Base-by-base conservation (phyloP, 2,888 invertebrate genomes). In the Conistra vaccinii region DNA sequence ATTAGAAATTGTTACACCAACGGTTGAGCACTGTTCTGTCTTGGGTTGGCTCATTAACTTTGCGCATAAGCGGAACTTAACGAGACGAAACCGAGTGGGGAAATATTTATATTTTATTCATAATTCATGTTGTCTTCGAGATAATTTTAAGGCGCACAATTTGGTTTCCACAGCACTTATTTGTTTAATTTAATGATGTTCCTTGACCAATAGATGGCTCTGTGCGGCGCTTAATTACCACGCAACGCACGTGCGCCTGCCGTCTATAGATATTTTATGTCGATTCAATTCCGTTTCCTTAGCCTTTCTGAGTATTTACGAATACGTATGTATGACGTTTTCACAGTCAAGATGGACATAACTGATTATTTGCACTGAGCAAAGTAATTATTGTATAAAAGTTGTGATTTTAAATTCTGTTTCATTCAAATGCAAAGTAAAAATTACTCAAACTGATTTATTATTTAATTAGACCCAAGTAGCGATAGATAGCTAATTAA, bases 41-140 rank as follows among this genome's bases (percentile, higher is more conserved):
- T 89, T 88, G 81, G 85, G 87, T 87, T 87, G 89, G 89, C 93
- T 94, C 94, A 94, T 94, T 94, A 95, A 92, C 88, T 90, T 89
- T 85, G 89, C 83, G 89, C 90, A 89, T 89, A 89, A 90, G 91
- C 89, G 90, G 90, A 90, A 90, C 91, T 88, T 84, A 88, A 85
- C 84, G 85, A 87, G 87, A 87, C 86, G 89, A 88, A 84, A 85
- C 85, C 80, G 77, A 81, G 80, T 83, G 81, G 81, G 85, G 82
- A 85, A 87, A 85, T 87, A 86, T 88, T 88, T 85, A 86, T 85
- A 89, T 87, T 87, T 86, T 87, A 90, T 88, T 89, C 87, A 90
- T 89, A 89, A 86, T 85, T 89, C 88, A 85, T 87, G 86, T 88
- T 88, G 89, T 89, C 86, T 87, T 86, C 76, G 57, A 85, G 82